A percentile compares a stretch with the other conserved stretches of the same genome.
phyloP scores from a whole-genome alignment of 2,888 invertebrate genomes.

The Cistogaster globosa region DNA sequence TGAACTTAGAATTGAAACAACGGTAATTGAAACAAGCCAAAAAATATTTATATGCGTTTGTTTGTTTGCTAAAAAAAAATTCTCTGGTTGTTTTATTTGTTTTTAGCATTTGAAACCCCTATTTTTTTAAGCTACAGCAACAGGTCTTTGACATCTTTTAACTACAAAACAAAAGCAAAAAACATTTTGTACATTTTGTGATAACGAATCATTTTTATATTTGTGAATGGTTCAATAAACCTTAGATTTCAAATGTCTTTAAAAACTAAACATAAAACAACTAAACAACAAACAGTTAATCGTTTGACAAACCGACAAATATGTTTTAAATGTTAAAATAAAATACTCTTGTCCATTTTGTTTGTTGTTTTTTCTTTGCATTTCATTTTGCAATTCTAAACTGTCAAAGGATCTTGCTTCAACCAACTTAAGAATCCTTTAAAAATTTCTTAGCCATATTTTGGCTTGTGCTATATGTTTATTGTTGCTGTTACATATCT shows the following conservation, averaged over 20 bases:
- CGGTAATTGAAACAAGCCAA: constrained; percentile 67
- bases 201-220: constrained; percentile 5
- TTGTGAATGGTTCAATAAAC: constrained; percentile 65
- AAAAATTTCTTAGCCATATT: neutral
- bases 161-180: neutral
- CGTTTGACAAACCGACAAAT: constrained; percentile 67
- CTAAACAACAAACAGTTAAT: constrained; percentile 62
- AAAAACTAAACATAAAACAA: constrained; percentile 40
- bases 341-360: constrained; percentile 25
- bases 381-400: constrained; percentile 21
- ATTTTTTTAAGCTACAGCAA: constrained; percentile 24
- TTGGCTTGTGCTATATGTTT: constrained; percentile 20
- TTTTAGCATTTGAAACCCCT: constrained; percentile 61
- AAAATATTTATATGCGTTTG: constrained; percentile 14
- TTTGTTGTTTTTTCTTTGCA: constrained; percentile 1
- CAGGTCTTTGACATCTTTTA: constrained; percentile 61
- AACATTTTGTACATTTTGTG: neutral
- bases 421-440: constrained; percentile 16
- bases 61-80: constrained; percentile 25
- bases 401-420: constrained; percentile 55
- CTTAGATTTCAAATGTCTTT: constrained; percentile 64
- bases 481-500: neutral
- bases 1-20: constrained; percentile 58
- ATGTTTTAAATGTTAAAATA: constrained; percentile 36
- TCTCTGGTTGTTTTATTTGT: constrained; percentile 26